Percentiles rank a stretch among this genome's conserved stretches.
phyloP scores from a whole-genome alignment of 2,888 invertebrate species.

The Troilus luridus region DNA sequence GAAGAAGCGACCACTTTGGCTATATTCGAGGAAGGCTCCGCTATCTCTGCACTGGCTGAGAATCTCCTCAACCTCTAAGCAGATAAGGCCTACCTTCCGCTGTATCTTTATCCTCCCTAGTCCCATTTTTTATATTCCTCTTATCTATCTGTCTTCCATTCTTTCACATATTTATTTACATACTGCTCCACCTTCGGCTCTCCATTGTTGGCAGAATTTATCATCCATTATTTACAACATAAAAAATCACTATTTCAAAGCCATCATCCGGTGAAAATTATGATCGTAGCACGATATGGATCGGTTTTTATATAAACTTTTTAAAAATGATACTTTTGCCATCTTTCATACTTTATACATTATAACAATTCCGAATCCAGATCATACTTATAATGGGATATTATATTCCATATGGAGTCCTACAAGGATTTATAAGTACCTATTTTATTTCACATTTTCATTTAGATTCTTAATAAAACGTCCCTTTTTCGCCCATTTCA shows the following conservation, averaged over 20 bases:
- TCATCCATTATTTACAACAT: conserved; percentile 18
- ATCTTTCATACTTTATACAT: too few relatives aligned
- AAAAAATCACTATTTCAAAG: background rate
- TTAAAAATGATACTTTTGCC: background rate
- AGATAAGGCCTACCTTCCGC: background rate
- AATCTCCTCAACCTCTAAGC: conserved; percentile 33
- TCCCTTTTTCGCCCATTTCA: background rate
- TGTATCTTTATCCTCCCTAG: conserved; percentile 28
- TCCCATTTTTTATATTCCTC: conserved; percentile 27
- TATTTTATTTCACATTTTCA: too few relatives aligned
- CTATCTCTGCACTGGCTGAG: background rate
- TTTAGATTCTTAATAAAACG: background rate
- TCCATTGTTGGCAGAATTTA: conserved; percentile 3
- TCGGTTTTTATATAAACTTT: background rate
- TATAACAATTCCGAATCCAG: too few relatives aligned
- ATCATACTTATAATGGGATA: too few relatives aligned
- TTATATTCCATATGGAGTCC: too few relatives aligned
- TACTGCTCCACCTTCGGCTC: conserved; percentile 2
- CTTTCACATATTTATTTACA: conserved; percentile 49
- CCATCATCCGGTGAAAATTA: background rate
- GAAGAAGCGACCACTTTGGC: conserved; percentile 11
- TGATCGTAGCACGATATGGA: background rate
- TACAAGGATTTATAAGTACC: too few relatives aligned
- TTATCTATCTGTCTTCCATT: conserved; percentile 44
- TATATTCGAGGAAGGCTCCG: background rate